A percentile compares a stretch with the other conserved stretches of the same genome.
These are phyloP conservation scores for Melanotus villosus DNA, from an alignment of 2,888 invertebrate species.

Conservation along the genomic window DNA sequence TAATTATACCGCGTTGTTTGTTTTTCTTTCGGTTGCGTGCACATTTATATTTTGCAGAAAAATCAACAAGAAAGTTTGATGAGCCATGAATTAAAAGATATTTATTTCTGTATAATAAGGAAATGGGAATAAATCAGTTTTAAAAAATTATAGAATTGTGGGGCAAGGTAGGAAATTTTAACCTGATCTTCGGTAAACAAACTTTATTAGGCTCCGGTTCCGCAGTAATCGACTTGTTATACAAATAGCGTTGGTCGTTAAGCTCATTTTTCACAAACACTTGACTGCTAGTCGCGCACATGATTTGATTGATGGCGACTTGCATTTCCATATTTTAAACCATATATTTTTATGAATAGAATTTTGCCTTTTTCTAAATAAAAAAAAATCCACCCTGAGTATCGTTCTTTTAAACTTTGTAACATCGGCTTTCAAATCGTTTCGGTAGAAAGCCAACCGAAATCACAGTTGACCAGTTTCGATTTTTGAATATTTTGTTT, in stretches of 20 bases:
- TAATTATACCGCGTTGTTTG: too few species aligned
- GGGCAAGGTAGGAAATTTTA: background rate
- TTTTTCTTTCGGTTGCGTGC: too few species aligned
- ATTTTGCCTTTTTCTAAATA: too few species aligned
- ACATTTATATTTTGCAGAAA: background rate
- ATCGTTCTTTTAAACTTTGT: too few species aligned
- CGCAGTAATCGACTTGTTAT: slow-evolving; percentile 52
- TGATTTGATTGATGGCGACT: slow-evolving; percentile 52
- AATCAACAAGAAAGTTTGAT: background rate
- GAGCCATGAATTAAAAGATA: too few species aligned
- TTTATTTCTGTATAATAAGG: too few species aligned
- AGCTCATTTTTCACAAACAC: slow-evolving; percentile 55
- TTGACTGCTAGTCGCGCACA: slow-evolving; percentile 46
- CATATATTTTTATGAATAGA: background rate
- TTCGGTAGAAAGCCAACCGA: too few species aligned
- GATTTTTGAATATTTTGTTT: too few species aligned
- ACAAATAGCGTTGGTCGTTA: slow-evolving; percentile 54
- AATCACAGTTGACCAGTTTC: too few species aligned
- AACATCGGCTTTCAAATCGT: too few species aligned
- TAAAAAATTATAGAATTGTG: background rate
- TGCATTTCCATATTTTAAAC: slow-evolving; percentile 51
- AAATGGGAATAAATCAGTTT: background rate
- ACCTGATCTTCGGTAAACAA: slow-evolving; percentile 35
- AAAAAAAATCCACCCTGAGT: too few species aligned
- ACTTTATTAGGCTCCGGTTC: slow-evolving; percentile 37